Conservation (phyloP, 1,140 invertebrate genomes). For the Drosophila serrata region DNA sequence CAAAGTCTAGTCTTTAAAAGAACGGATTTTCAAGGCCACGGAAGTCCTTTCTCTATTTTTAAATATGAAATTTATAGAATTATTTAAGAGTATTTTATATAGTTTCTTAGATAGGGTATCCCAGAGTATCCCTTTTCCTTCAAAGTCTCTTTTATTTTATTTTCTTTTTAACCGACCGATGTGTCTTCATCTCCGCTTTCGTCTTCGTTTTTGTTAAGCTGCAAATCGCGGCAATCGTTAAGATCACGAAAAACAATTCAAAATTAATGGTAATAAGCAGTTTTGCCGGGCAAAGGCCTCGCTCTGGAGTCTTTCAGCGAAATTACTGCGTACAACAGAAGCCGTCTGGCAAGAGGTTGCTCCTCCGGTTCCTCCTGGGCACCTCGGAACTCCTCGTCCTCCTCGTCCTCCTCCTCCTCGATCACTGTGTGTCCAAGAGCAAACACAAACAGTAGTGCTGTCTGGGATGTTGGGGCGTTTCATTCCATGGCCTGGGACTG, state of each 20-base stretch:
- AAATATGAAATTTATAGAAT: neutral
- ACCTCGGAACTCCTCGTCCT: neutral
- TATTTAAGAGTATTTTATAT: neutral
- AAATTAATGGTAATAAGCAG: slow-evolving; percentile 86
- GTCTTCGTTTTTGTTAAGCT: slow-evolving; percentile 73
- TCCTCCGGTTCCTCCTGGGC: slow-evolving; percentile 18
- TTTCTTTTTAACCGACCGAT: slow-evolving; percentile 25
- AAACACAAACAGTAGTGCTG: slow-evolving; percentile 48
- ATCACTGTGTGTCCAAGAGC: slow-evolving; percentile 8
- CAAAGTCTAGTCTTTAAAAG: neutral
- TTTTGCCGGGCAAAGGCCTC: slow-evolving; percentile 59
- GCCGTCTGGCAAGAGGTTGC: slow-evolving; percentile 74
- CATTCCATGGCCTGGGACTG: slow-evolving; percentile 46
- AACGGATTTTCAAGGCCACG: neutral
- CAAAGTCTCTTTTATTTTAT: slow-evolving; percentile 21
- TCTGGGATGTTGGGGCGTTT: slow-evolving; percentile 67
- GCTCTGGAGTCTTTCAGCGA: slow-evolving; percentile 53
- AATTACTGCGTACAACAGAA: slow-evolving; percentile 85
- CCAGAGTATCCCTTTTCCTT: neutral
- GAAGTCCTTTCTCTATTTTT: neutral
- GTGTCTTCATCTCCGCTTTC: slow-evolving; percentile 22
- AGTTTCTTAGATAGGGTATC: neutral
- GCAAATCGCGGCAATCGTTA: slow-evolving; percentile 85
- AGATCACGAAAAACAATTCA: slow-evolving; percentile 85
- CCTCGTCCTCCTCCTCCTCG: neutral